These are phyloP conservation scores for Stegana nigrithorax DNA, from an alignment of 2,888 invertebrate genomes.

Conservation along the genomic window DNA sequence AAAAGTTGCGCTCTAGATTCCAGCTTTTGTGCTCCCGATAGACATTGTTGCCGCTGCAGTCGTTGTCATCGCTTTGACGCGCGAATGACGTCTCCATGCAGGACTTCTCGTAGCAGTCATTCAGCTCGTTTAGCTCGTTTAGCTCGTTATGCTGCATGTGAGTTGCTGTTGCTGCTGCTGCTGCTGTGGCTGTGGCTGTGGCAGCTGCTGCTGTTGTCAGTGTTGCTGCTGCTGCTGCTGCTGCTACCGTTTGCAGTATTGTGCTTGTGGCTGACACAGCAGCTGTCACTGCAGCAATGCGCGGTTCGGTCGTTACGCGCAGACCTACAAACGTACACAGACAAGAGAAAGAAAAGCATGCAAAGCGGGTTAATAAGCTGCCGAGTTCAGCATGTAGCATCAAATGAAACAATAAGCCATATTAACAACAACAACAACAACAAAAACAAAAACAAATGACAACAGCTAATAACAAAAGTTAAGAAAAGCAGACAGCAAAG, in stretches of 20 bases:
- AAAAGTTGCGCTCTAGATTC: slow-evolving; percentile 62
- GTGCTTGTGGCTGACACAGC: slow-evolving; percentile 26
- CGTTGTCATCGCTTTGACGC: slow-evolving; percentile 29
- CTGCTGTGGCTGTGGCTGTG: slow-evolving; percentile 18
- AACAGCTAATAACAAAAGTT: too few relatives aligned
- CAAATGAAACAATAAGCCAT: too few relatives aligned
- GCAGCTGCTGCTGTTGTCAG: slow-evolving; percentile 7
- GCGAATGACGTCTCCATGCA: slow-evolving; percentile 29
- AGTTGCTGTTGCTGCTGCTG: slow-evolving; percentile 24
- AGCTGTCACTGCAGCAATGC: background rate
- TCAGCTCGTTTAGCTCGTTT: too few relatives aligned
- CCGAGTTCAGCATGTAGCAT: too few relatives aligned
- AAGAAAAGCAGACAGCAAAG: too few relatives aligned
- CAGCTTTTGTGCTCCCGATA: slow-evolving; percentile 47
- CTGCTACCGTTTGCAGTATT: slow-evolving; percentile 7
- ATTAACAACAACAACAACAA: too few relatives aligned
- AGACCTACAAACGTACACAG: slow-evolving; percentile 46
- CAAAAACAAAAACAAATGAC: too few relatives aligned
- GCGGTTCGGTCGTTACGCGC: slow-evolving; percentile 60
- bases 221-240: slow-evolving; percentile 21
- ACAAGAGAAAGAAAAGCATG: too few relatives aligned
- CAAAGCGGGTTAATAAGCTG: too few relatives aligned
- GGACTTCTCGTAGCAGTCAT: slow-evolving; percentile 20
- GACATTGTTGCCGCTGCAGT: slow-evolving; percentile 17
- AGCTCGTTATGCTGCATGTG: too few relatives aligned